Evolutionary conservation across 2,113 vertebrate species (phyloP), one percentile per base, ranked within the genome.

Genomic region (Tragelaphus buxtoni): DNA sequence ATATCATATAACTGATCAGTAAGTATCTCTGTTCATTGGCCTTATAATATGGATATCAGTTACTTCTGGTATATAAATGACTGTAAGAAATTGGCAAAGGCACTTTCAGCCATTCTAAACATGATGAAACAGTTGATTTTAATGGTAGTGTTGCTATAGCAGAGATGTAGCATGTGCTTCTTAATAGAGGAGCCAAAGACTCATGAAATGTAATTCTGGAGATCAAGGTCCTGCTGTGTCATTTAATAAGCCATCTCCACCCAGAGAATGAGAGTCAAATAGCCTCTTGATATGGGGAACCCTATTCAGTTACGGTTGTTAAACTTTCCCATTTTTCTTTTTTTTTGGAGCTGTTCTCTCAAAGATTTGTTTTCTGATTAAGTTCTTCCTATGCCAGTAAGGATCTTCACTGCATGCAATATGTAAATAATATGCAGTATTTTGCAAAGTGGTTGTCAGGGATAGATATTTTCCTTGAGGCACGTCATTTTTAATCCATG

Each of bases 121-220:
- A 72, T 61, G 81, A 94, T 91, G 61, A 74, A 58, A 81, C 56
- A 17, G 65, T 93, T 92, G 90, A 96, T 85, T 92, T 92, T 93
- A 94, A 92, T 81, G 76, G 16, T 26, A 20, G 55, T 89, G 24
- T 45, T 93, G 22, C 4, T 53, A 28, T 13, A 58, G 24, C 77
- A 12, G 49, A 95, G 76, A 90, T 26, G 22, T 9, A 82, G 16
- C 24, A 32, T 49, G 4, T 58, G 8, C 51, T 92, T 84, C 45
- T 84, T 58, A 90, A 60, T 7, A 86, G 53, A 97, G 5, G 42
- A 77, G 14, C 24, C 55, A 61, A 56, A 94, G 55, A 42, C 42
- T 93, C 45, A 30, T 85, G 86, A 90, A 89, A 83, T 61, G 39
- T 47, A 77, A 91, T 81, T 92, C 51, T 35, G 63, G 88, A 16